Evolutionary conservation across 2,888 invertebrate species (phyloP).

Genomic region (Spodoptera picta): DNA sequence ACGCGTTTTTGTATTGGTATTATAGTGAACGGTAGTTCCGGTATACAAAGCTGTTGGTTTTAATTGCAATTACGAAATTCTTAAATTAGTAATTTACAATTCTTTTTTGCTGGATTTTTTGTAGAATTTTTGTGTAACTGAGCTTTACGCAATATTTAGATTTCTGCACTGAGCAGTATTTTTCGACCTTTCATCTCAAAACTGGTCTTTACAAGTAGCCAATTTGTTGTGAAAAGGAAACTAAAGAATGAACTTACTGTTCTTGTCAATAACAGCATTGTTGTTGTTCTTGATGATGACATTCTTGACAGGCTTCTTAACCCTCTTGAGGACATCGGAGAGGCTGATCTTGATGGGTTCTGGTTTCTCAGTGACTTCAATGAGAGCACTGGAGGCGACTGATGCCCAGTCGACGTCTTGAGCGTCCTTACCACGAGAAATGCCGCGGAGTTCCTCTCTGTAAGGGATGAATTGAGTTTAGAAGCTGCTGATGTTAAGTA

Average conservation of each 20-base stretch:
- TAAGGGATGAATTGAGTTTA: slow-evolving; percentile 18
- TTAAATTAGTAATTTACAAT: no score
- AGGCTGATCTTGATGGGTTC: slow-evolving; percentile 93
- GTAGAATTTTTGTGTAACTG: no score
- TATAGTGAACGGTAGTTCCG: slow-evolving; percentile 1
- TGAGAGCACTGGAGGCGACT: slow-evolving; percentile 90
- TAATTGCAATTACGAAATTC: neutral
- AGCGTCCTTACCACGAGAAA: slow-evolving; percentile 94
- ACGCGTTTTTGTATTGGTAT: neutral
- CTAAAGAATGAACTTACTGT: slow-evolving; percentile 86
- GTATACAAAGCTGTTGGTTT: neutral
- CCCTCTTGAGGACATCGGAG: slow-evolving; percentile 91
- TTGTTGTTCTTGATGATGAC: slow-evolving; percentile 87
- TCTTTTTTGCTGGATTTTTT: no score
- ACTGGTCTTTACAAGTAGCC: no score
- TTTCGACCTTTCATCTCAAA: no score
- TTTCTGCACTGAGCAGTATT: no score
- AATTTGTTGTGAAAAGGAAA: no score
- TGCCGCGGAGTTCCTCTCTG: slow-evolving; percentile 95
- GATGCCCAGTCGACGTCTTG: slow-evolving; percentile 96
- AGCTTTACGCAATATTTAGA: no score
- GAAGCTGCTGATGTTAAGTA: no score
- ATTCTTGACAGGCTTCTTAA: slow-evolving; percentile 91
- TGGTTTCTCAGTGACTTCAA: slow-evolving; percentile 91
- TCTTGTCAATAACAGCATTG: slow-evolving; percentile 85